A percentile compares a stretch with the other conserved stretches of the same genome.
phyloP scores from a whole-genome alignment of 2,888 invertebrate species.

The Eupithecia centaureata region DNA sequence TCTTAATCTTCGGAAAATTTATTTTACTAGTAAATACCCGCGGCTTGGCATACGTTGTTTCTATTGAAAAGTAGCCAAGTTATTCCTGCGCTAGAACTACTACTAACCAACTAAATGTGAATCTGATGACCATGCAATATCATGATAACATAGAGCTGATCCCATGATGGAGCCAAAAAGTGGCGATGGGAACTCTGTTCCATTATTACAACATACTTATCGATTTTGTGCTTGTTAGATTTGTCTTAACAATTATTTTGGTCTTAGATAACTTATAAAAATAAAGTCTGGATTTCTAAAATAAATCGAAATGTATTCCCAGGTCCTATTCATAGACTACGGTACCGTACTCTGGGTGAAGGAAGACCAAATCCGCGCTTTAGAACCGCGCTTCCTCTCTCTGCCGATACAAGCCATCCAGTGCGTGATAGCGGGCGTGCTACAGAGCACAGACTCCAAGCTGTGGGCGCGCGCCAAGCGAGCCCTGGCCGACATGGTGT shows the following conservation, averaged over 20 bases:
- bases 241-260: no score
- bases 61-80: no score
- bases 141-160: no score
- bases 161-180: background rate
- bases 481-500: slow-evolving; percentile 48
- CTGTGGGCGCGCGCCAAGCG: slow-evolving; percentile 51
- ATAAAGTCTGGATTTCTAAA: background rate
- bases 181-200: background rate
- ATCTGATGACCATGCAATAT: background rate
- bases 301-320: slow-evolving; percentile 14
- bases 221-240: no score
- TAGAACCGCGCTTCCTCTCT: slow-evolving; percentile 78
- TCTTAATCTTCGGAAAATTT: no score
- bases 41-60: no score
- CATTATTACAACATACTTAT: background rate
- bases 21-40: no score
- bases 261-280: no score
- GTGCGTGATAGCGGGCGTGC: slow-evolving; percentile 78
- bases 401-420: slow-evolving; percentile 84
- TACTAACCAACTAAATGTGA: no score
- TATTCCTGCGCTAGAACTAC: no score
- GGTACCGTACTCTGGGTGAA: slow-evolving; percentile 85
- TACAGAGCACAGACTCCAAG: slow-evolving; percentile 10
- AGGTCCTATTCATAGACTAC: slow-evolving; percentile 88
- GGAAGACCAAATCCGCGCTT: slow-evolving; percentile 77